A percentile compares a stretch with the other conserved stretches of the same genome.
Evolutionary conservation across 2,797 vertebrate species (phyloP).

Genomic region (Pipistrellus nathusii): DNA sequence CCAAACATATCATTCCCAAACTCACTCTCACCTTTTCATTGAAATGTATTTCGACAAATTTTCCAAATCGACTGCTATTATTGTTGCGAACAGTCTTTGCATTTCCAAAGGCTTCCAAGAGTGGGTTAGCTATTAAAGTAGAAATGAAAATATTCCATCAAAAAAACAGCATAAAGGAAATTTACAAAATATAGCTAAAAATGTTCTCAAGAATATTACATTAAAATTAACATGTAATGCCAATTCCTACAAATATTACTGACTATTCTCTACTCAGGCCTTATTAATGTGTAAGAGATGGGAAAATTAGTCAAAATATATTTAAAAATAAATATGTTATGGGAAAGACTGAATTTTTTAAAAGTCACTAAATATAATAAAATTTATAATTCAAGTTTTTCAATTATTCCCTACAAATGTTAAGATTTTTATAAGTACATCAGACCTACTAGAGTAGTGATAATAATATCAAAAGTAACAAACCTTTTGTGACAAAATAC

Average conservation of each 20-base stretch:
- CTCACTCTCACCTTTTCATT: slow-evolving; percentile 92
- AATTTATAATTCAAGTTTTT: slow-evolving; percentile 17
- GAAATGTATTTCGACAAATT: slow-evolving; percentile 99
- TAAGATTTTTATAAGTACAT: slow-evolving; percentile 25
- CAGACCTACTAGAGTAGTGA: background rate
- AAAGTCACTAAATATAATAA: background rate
- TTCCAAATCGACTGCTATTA: slow-evolving; percentile 99
- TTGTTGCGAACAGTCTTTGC: slow-evolving; percentile 99
- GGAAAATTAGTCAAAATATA: slow-evolving; percentile 41
- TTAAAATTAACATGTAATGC: slow-evolving; percentile 23
- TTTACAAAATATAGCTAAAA: slow-evolving; percentile 49
- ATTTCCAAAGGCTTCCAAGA: slow-evolving; percentile 98
- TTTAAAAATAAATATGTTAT: background rate
- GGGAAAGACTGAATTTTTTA: slow-evolving; percentile 9
- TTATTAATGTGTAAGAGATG: background rate
- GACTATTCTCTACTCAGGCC: background rate
- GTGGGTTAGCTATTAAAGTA: slow-evolving; percentile 93
- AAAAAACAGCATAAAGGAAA: slow-evolving; percentile 34
- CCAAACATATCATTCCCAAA: slow-evolving; percentile 24
- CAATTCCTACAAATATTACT: slow-evolving; percentile 37
- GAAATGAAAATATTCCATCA: slow-evolving; percentile 48
- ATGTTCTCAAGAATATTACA: slow-evolving; percentile 53
- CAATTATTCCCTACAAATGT: slow-evolving; percentile 14
- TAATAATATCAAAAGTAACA: background rate
- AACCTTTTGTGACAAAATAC: slow-evolving; percentile 8